phyloP scores from a whole-genome alignment of 2,113 vertebrate genomes.

The Caranx melampygus region DNA sequence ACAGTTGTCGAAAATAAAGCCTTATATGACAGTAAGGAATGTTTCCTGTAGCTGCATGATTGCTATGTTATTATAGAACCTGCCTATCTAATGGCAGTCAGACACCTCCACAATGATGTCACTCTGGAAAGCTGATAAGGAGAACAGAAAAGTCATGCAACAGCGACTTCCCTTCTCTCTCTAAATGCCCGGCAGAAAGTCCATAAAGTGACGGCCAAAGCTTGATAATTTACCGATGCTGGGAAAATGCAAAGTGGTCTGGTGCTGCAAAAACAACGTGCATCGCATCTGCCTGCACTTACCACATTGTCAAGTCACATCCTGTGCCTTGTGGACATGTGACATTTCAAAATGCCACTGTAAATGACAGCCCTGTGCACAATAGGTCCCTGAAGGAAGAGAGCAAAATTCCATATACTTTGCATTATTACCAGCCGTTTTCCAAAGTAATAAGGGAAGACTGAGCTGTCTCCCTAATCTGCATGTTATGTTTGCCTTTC shows the following conservation, averaged over 20 bases:
- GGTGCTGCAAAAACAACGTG: slow-evolving; percentile 52
- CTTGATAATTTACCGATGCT: slow-evolving; percentile 41
- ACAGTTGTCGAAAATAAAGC: slow-evolving; percentile 47
- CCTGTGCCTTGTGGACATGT: slow-evolving; percentile 71
- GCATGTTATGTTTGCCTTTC: not conserved
- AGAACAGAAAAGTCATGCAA: slow-evolving; percentile 6
- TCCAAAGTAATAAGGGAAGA: slow-evolving; percentile 1
- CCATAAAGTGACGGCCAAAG: not conserved
- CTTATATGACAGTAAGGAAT: slow-evolving; percentile 48
- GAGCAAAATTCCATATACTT: slow-evolving; percentile 32
- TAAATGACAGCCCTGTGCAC: slow-evolving; percentile 61
- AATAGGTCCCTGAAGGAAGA: slow-evolving; percentile 29
- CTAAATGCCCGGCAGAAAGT: slow-evolving; percentile 17
- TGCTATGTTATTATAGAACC: slow-evolving; percentile 46
- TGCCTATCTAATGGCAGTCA: slow-evolving; percentile 22
- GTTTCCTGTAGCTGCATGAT: slow-evolving; percentile 27
- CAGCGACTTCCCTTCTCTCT: slow-evolving; percentile 49
- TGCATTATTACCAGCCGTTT: slow-evolving; percentile 29
- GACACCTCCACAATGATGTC: slow-evolving; percentile 24
- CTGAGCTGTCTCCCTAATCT: not conserved
- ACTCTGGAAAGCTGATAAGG: slow-evolving; percentile 22
- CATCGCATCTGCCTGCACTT: slow-evolving; percentile 56
- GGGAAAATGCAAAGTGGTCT: slow-evolving; percentile 58
- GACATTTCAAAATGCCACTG: slow-evolving; percentile 75
- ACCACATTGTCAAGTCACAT: slow-evolving; percentile 64